phyloP scores from a whole-genome alignment of 35 echinoderm and acorn worm species.

The Strongylocentrotus purpuratus region DNA sequence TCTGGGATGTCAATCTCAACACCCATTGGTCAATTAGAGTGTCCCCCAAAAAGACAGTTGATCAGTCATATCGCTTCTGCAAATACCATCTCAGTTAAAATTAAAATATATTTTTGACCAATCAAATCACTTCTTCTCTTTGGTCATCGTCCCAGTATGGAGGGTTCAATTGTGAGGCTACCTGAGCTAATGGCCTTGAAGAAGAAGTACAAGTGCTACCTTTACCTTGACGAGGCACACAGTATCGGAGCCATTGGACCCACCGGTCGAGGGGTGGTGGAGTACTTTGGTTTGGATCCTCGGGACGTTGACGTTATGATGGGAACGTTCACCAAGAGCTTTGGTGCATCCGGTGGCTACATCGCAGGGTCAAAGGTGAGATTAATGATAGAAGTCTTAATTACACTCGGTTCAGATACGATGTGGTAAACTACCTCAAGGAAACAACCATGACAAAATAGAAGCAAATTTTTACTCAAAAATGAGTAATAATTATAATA shows the following conservation, averaged over 20 bases:
- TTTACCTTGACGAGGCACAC: constrained; percentile 94
- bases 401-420: no score
- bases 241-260: constrained; percentile 90
- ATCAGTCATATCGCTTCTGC: no score
- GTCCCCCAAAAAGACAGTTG: no score
- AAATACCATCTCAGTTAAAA: no score
- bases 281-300: constrained; percentile 86
- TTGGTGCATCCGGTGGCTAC: constrained; percentile 89
- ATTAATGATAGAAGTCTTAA: not conserved
- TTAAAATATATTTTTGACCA: no score
- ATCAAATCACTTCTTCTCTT: not conserved
- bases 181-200: constrained; percentile 77
- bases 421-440: no score
- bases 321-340: constrained; percentile 97
- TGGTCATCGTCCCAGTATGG: constrained; percentile 71
- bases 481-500: no score
- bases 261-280: constrained; percentile 80
- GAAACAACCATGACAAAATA: no score
- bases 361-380: constrained; percentile 50
- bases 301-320: constrained; percentile 93
- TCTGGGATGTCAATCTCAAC: no score
- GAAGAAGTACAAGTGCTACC: constrained; percentile 96
- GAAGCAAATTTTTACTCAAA: no score
- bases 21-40: no score
- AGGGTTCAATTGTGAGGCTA: constrained; percentile 84